These are phyloP conservation scores for Agrilus cyanescens DNA, from an alignment of 2,888 invertebrate genomes.

Conservation along the genomic window DNA sequence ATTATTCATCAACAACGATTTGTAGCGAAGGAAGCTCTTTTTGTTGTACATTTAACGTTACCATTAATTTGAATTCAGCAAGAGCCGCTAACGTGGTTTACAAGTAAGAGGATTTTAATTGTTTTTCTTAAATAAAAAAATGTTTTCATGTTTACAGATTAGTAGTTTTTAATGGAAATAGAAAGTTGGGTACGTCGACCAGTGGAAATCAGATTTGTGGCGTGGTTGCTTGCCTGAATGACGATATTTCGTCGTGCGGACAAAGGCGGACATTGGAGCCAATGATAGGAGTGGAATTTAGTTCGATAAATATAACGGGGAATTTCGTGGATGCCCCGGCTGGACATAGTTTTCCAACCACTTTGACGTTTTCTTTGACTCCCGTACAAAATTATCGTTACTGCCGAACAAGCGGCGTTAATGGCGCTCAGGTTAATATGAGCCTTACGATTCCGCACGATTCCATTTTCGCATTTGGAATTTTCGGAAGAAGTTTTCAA, in stretches of 20 bases:
- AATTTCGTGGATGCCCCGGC: constrained; percentile 7
- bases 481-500: constrained; percentile 16
- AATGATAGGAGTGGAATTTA: constrained; percentile 8
- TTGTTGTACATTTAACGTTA: constrained; percentile 14
- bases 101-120: constrained; percentile 11
- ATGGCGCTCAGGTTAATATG: constrained; percentile 12
- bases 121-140: constrained; percentile 2
- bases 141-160: constrained; percentile 13
- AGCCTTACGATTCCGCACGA: constrained; percentile 10
- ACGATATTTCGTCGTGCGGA: constrained; percentile 14
- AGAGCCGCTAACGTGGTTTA: constrained; percentile 8
- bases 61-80: constrained; percentile 4
- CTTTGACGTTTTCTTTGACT: constrained; percentile 14
- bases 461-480: constrained; percentile 18
- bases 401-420: constrained; percentile 13
- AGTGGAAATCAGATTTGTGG: constrained; percentile 19
- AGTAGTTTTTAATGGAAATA: constrained; percentile 16
- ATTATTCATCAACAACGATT: constrained; percentile 7
- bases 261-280: constrained; percentile 2
- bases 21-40: constrained; percentile 13
- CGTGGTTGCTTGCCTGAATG: constrained; percentile 15
- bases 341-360: constrained; percentile 15
- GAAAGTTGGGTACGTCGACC: constrained; percentile 7
- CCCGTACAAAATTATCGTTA: constrained; percentile 16
- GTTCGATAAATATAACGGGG: constrained; percentile 11